phyloP scores from a whole-genome alignment of 1,140 invertebrate species.

The Centruroides vittatus region DNA sequence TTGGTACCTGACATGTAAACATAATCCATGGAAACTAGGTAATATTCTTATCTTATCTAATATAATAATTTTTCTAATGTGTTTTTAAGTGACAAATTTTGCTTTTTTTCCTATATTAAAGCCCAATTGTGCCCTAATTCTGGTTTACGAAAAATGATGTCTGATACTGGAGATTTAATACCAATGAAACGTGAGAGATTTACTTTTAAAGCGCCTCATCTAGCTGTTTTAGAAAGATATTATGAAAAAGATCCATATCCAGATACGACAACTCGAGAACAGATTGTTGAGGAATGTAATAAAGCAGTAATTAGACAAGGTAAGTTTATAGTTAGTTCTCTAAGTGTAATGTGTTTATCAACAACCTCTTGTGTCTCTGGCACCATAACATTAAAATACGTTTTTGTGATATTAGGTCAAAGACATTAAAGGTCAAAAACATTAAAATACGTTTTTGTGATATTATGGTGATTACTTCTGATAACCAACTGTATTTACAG shows the following conservation, averaged over 20 bases:
- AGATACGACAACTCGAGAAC: conserved; percentile 26
- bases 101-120: conserved; percentile 5
- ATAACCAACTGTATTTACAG: too few relatives aligned
- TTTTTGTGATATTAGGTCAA: too few relatives aligned
- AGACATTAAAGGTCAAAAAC: too few relatives aligned
- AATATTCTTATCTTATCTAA: neutral
- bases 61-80: neutral
- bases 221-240: conserved; percentile 28
- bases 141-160: conserved; percentile 21
- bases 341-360: too few relatives aligned
- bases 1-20: conserved; percentile 26
- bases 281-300: conserved; percentile 30
- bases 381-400: too few relatives aligned
- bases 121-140: conserved; percentile 20
- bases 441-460: too few relatives aligned
- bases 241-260: conserved; percentile 31
- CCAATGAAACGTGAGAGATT: conserved; percentile 28
- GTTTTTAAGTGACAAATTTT: neutral
- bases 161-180: conserved; percentile 21
- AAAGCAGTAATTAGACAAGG: conserved; percentile 20
- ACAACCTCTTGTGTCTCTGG: too few relatives aligned
- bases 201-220: conserved; percentile 30
- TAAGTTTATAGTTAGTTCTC: neutral
- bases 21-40: conserved; percentile 20
- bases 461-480: too few relatives aligned